A percentile compares a stretch with the other conserved stretches of the same genome.
Evolutionary conservation across 2,113 vertebrate species (phyloP).

Genomic region (Ctenomys sociabilis): DNA sequence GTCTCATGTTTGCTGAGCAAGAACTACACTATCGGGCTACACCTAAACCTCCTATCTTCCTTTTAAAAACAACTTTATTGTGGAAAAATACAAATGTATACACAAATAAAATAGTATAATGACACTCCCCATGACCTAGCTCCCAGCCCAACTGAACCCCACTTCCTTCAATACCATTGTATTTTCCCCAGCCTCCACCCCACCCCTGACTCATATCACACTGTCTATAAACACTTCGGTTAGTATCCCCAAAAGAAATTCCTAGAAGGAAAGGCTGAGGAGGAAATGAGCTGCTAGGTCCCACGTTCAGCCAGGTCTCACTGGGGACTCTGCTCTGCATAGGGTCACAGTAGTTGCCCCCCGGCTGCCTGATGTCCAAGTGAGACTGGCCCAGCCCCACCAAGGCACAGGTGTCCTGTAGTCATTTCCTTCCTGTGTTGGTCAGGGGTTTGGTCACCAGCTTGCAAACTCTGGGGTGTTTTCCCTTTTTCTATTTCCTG

Average conservation of each 20-base stretch:
- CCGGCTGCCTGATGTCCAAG: not conserved
- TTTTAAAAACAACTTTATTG: not conserved
- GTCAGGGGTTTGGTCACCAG: slow-evolving; percentile 64
- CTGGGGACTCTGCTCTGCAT: not conserved
- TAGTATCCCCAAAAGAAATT: not conserved
- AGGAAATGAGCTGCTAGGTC: not conserved
- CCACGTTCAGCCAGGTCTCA: not conserved
- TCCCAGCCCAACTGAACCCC: not conserved
- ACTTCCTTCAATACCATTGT: not conserved
- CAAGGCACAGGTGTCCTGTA: slow-evolving; percentile 79
- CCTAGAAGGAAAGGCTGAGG: not conserved
- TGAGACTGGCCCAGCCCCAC: not conserved
- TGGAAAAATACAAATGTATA: not conserved
- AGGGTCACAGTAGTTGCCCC: not conserved
- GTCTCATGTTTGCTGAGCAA: not conserved
- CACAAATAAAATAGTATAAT: not conserved
- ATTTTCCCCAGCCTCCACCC: not conserved
- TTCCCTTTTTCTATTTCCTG: slow-evolving; percentile 79
- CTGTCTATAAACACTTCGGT: not conserved
- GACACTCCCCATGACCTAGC: not conserved
- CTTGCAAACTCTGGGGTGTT: slow-evolving; percentile 72
- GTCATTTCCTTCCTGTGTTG: slow-evolving; percentile 81
- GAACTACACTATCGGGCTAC: not conserved
- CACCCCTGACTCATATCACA: not conserved
- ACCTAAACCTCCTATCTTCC: not conserved